Conservation (phyloP, 2,797 vertebrate species). For the Gila robusta region DNA sequence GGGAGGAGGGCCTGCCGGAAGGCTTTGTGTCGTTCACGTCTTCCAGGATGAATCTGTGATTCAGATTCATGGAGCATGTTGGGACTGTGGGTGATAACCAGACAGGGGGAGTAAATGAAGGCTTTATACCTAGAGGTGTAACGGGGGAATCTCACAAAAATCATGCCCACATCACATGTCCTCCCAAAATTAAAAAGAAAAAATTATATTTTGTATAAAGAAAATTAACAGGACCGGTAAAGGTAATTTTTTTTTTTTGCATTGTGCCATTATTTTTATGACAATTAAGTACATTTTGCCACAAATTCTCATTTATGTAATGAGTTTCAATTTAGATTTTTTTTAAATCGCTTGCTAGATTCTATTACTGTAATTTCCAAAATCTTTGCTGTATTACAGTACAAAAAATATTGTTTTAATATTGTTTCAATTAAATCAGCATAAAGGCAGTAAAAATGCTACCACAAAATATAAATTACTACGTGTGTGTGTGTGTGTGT, state of each 20-base stretch:
- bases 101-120: conserved; percentile 1
- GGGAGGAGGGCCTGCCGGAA: neutral
- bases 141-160: neutral
- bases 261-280: neutral
- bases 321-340: neutral
- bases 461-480: neutral
- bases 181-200: neutral
- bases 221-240: neutral
- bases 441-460: neutral
- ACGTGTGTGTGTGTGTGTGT: too few relatives aligned
- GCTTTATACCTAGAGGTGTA: conserved; percentile 9
- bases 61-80: conserved; percentile 34
- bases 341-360: neutral
- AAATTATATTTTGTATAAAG: neutral
- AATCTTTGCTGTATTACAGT: neutral
- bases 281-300: neutral
- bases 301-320: neutral
- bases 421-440: too few relatives aligned
- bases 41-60: conserved; percentile 15
- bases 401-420: too few relatives aligned
- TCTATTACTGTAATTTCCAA: neutral
- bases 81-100: neutral
- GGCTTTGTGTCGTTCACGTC: neutral
- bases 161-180: neutral
- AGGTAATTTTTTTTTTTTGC: too few relatives aligned